phyloP scores from a whole-genome alignment of 2,888 invertebrate genomes.

The Heliconius charithonia region DNA sequence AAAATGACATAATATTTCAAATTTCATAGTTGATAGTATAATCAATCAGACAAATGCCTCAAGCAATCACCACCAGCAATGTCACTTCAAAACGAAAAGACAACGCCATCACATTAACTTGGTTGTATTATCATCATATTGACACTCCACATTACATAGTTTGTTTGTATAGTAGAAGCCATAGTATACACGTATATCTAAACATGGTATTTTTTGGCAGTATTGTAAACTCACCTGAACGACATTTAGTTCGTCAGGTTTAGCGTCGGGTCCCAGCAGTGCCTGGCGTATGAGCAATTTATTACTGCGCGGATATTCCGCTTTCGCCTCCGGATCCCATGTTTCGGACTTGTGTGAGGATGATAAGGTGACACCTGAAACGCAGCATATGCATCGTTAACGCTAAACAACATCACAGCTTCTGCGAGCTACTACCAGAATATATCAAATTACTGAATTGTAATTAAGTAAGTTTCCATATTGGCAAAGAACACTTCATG shows the following conservation, averaged over 20 bases:
- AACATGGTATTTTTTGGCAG: not conserved
- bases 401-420: constrained; percentile 46
- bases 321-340: constrained; percentile 92
- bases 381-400: not conserved
- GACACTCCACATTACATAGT: not conserved
- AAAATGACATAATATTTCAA: not conserved
- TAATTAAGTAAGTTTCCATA: not conserved
- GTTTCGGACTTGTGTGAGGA: constrained; percentile 89
- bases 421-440: not conserved
- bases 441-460: constrained; percentile 4
- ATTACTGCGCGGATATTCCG: constrained; percentile 89
- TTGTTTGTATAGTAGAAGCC: not conserved
- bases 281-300: constrained; percentile 93
- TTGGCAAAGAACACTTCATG: not conserved
- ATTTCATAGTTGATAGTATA: not conserved
- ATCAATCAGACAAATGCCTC: constrained; percentile 82
- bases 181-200: not conserved
- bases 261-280: constrained; percentile 91
- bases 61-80: constrained; percentile 65
- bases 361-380: constrained; percentile 89
- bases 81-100: constrained; percentile 71
- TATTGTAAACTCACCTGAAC: constrained; percentile 83
- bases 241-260: constrained; percentile 90
- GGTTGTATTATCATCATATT: constrained; percentile 72
- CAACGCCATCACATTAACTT: constrained; percentile 63